These are phyloP conservation scores for Hyphantria cunea DNA, from an alignment of 1,140 invertebrate species.

Conservation along the genomic window DNA sequence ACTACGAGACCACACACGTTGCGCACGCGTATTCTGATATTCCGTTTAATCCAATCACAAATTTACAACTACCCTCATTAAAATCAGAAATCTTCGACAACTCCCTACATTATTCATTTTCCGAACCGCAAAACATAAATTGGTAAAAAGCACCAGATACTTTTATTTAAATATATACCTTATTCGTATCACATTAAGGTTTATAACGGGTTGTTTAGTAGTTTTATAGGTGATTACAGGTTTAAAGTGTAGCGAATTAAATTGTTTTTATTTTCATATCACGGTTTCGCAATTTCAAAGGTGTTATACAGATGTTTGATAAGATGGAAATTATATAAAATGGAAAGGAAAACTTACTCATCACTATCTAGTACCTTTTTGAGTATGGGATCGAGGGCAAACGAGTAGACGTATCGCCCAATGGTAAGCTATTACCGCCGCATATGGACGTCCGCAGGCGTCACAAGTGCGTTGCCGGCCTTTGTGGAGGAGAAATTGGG, in stretches of 20 bases:
- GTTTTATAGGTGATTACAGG: conserved; percentile 21
- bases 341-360: too few relatives aligned
- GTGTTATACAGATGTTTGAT: conserved; percentile 34
- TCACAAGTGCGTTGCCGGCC: too few relatives aligned
- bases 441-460: too few relatives aligned
- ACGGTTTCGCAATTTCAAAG: conserved; percentile 54
- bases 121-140: conserved; percentile 14
- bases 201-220: background rate
- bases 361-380: too few relatives aligned
- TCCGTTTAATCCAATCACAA: conserved; percentile 47
- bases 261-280: conserved; percentile 48
- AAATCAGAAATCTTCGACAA: background rate
- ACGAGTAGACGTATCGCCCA: too few relatives aligned
- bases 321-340: conserved; percentile 13
- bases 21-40: conserved; percentile 53
- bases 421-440: too few relatives aligned
- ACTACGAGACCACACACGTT: conserved; percentile 62
- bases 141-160: conserved; percentile 7
- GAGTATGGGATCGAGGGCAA: too few relatives aligned
- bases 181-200: conserved; percentile 28
- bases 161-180: conserved; percentile 11
- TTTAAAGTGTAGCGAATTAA: conserved; percentile 38
- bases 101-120: background rate
- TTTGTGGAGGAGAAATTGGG: too few relatives aligned
- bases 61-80: conserved; percentile 14